These are phyloP conservation scores for Eristalis tenax DNA, from an alignment of 2,888 invertebrate genomes.

Conservation along the genomic window DNA sequence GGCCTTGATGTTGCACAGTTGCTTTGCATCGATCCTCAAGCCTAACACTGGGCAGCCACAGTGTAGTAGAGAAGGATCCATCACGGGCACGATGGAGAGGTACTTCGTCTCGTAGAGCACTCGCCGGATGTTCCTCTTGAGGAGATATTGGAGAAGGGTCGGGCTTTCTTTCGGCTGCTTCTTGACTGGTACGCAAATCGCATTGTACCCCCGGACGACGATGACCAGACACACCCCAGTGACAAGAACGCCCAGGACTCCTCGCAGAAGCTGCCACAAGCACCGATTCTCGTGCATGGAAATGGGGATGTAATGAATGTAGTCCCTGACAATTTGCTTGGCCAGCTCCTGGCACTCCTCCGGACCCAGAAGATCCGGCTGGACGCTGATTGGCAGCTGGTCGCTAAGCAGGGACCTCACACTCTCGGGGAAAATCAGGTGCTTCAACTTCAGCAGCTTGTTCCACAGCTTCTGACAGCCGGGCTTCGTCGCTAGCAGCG, in stretches of 20 bases:
- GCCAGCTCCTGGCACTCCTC: conserved; percentile 72
- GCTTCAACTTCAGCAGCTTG: conserved; percentile 61
- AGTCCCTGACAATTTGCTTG: conserved; percentile 73
- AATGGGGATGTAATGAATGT: conserved; percentile 72
- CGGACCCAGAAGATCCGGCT: conserved; percentile 70
- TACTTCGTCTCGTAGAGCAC: conserved; percentile 47
- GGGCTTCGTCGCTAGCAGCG: conserved; percentile 39
- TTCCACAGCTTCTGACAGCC: conserved; percentile 69
- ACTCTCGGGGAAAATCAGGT: conserved; percentile 73
- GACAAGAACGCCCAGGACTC: conserved; percentile 2
- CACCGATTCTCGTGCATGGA: conserved; percentile 71
- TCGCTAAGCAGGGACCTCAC: conserved; percentile 67
- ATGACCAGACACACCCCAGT: conserved; percentile 28
- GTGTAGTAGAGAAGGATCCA: not conserved
- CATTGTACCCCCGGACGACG: not conserved
- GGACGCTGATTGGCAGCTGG: conserved; percentile 72
- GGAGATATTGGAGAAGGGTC: not conserved
- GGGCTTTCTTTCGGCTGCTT: too few species aligned
- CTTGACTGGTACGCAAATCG: not conserved
- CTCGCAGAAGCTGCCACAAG: conserved; percentile 73
- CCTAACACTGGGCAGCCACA: conserved; percentile 29
- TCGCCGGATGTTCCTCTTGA: not conserved
- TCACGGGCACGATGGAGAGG: conserved; percentile 11
- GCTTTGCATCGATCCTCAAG: conserved; percentile 15
- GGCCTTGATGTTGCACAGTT: conserved; percentile 13